Conservation (phyloP, 2,113 vertebrate genomes). For the Sylvilagus bachmani region DNA sequence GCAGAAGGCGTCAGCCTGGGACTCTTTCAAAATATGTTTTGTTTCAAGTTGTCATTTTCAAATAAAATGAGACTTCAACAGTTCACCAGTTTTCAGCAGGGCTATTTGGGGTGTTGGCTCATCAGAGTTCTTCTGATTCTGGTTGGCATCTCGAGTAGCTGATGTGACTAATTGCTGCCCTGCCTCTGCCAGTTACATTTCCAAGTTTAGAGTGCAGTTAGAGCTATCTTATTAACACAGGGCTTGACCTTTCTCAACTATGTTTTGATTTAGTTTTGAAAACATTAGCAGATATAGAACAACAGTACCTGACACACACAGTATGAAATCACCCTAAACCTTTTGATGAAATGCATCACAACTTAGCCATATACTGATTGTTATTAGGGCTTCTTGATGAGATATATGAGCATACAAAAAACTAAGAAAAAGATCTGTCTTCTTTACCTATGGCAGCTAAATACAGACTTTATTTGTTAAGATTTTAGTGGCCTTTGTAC, state of each 20-base stretch:
- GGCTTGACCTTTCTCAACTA: neutral
- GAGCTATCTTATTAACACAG: slow-evolving; percentile 18
- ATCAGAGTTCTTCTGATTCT: neutral
- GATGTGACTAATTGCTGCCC: neutral
- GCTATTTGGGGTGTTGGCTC: neutral
- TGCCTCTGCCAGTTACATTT: neutral
- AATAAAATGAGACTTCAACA: neutral
- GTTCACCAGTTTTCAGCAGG: neutral
- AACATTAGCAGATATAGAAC: neutral
- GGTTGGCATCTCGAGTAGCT: neutral
- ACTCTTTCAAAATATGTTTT: neutral
- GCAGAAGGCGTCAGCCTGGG: neutral
- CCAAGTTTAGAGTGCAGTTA: neutral
- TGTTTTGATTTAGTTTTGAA: slow-evolving; percentile 36
- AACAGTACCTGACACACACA: neutral
- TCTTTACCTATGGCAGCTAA: neutral
- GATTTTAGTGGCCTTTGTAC: neutral
- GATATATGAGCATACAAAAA: neutral
- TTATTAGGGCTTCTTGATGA: slow-evolving; percentile 17
- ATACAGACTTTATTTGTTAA: neutral
- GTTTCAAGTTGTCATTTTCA: neutral
- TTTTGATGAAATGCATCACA: neutral
- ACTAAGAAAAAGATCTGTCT: neutral
- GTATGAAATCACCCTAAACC: neutral
- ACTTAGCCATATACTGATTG: no score